Conservation (phyloP, 2,113 vertebrate species). For the Equus quagga region DNA sequence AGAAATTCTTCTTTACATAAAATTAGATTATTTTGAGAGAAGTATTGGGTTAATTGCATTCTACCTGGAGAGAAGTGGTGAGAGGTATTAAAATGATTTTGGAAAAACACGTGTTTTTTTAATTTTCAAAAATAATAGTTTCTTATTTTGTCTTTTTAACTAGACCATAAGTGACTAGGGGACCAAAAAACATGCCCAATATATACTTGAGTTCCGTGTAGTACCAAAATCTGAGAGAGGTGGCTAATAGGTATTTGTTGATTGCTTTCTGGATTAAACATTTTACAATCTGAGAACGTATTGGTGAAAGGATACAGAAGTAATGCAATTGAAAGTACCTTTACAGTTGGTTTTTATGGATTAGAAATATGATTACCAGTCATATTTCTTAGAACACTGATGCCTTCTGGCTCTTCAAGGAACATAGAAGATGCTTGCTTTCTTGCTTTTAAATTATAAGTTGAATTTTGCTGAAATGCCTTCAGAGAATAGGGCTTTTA, state of each 20-base stretch:
- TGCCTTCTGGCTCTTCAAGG: not conserved
- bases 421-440: not conserved
- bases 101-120: not conserved
- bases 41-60: not conserved
- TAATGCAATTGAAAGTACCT: not conserved
- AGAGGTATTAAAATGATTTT: not conserved
- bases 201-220: not conserved
- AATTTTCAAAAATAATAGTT: not conserved
- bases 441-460: not conserved
- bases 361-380: not conserved
- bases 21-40: constrained; percentile 15
- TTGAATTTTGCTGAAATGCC: constrained; percentile 42
- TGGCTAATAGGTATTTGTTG: not conserved
- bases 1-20: not conserved
- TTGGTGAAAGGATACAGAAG: not conserved
- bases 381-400: not conserved
- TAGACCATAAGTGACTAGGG: not conserved
- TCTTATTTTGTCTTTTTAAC: not conserved
- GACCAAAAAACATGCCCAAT: not conserved
- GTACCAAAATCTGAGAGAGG: not conserved
- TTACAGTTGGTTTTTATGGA: not conserved
- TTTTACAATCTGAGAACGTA: not conserved
- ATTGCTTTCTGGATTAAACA: not conserved
- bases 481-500: not conserved
- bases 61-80: not conserved